Evolutionary conservation across 1,140 invertebrate genomes (phyloP), one percentile per base, ranked within the genome.

Genomic region (Pectinophora gossypiella): DNA sequence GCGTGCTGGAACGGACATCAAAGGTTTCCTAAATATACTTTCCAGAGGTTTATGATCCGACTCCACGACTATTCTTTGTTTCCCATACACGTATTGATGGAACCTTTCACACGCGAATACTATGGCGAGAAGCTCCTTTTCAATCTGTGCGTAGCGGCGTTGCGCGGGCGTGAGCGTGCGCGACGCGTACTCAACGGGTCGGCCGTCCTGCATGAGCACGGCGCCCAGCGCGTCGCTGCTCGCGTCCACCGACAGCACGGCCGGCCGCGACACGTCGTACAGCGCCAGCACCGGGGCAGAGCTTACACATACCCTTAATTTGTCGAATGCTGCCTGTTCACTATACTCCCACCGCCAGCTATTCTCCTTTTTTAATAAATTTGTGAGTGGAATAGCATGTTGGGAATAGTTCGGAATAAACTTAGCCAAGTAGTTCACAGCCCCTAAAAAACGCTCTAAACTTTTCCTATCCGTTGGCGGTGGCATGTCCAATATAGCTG

Each of bases 1-100:
- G 57, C 72, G 64, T 48, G 57, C 57, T 9, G 75, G 61, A 10
- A 79, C 74, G 46, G 67, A 66, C 42, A 68, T 48, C 36, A 89
- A 49, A 19, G 68, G 49, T 67, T 89, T 87, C 35, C 68, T 68
- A 52, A 85, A 78, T 7, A 88, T 76, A 2, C 56, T 45, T 18
- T 76, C 68, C 19, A 89, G 43, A 10, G 83, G 82, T 53, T 85
- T 84, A 50, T 89, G 85, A 59, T 89, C 86, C 1, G 76, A 87
- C 64, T 87, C 68, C 0, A 83, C 68, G 13, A 74, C 46, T 16
- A 61, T 32, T n/a, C 52, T 58, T 7, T 45, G 10, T 18, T 44
- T 38, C 0, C 61, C 57, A 36, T 51, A 59, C n/a, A 62, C 32
- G 21, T 59, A 59, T 20, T 49, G 45, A 19, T 59, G 56, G 55